Conservation (phyloP, 2,888 invertebrate species). For the Synanthedon myopaeformis region DNA sequence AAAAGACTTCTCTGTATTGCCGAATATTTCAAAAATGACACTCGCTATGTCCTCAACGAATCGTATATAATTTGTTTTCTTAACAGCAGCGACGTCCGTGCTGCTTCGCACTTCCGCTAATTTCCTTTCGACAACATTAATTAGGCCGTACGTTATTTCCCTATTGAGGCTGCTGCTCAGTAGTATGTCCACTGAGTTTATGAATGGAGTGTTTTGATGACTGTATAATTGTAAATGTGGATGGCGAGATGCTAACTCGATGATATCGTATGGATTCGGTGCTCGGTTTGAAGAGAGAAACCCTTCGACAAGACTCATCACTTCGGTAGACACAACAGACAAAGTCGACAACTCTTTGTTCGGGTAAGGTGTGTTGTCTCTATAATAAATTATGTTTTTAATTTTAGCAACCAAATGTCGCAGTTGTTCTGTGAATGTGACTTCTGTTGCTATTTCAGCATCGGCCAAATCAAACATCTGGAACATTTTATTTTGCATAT, state of each 20-base stretch:
- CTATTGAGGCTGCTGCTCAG: conserved; percentile 60
- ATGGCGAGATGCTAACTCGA: conserved; percentile 53
- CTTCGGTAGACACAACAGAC: conserved; percentile 71
- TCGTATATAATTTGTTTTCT: conserved; percentile 57
- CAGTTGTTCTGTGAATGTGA: conserved; percentile 77
- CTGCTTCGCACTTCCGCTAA: conserved; percentile 54
- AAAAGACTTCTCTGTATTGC: conserved; percentile 57
- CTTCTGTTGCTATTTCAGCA: conserved; percentile 73
- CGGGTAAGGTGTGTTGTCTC: conserved; percentile 50
- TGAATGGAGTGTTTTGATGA: conserved; percentile 61
- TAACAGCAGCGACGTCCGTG: conserved; percentile 52
- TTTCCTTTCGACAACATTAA: conserved; percentile 62
- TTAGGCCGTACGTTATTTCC: conserved; percentile 62
- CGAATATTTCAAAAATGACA: conserved; percentile 61
- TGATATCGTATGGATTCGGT: conserved; percentile 59
- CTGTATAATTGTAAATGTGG: conserved; percentile 60
- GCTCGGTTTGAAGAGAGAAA: conserved; percentile 64
- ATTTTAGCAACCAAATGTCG: conserved; percentile 62
- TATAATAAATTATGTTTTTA: conserved; percentile 58
- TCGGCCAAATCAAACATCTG: conserved; percentile 79
- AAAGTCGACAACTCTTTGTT: conserved; percentile 68
- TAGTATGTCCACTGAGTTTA: conserved; percentile 60
- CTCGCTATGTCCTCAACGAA: conserved; percentile 63
- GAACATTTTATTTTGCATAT: conserved; percentile 11
- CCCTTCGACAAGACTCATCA: conserved; percentile 72